Percentiles rank a stretch among this genome's conserved stretches.
These are phyloP conservation scores for Aptenodytes patagonicus DNA, from an alignment of 2,113 vertebrate genomes.

Conservation along the genomic window DNA sequence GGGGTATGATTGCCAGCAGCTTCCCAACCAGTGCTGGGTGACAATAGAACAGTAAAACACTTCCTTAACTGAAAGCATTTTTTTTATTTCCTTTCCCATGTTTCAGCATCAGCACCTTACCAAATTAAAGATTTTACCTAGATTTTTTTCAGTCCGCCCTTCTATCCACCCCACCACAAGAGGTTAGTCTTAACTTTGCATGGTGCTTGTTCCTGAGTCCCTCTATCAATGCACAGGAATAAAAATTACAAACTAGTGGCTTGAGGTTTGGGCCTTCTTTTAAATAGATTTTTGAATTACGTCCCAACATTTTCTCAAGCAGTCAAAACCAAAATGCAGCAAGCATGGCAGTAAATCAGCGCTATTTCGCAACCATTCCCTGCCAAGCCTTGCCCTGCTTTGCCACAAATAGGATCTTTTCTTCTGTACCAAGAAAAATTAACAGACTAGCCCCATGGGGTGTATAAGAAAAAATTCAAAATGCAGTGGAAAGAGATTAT, in stretches of 20 bases:
- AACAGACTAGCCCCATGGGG: neutral
- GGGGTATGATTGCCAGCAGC: neutral
- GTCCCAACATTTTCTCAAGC: neutral
- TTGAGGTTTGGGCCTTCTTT: neutral
- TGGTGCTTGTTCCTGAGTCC: neutral
- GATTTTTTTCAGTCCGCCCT: neutral
- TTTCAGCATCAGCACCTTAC: neutral
- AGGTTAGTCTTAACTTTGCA: neutral
- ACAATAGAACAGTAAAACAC: neutral
- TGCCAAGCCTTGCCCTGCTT: neutral
- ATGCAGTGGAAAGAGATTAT: neutral
- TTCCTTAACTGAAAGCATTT: neutral
- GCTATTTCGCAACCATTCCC: rapidly evolving
- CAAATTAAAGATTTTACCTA: neutral
- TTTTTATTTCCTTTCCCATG: neutral
- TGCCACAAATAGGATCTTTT: neutral
- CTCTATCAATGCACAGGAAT: neutral
- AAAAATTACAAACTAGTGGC: neutral
- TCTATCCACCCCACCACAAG: neutral
- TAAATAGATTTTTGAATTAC: neutral
- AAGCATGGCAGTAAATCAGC: neutral
- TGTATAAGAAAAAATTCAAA: neutral
- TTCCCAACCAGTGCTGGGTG: neutral
- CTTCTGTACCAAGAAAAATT: neutral
- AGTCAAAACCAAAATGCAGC: neutral